These are phyloP conservation scores for Drosophila yooni DNA, from an alignment of 2,888 invertebrate species.

Conservation along the genomic window DNA sequence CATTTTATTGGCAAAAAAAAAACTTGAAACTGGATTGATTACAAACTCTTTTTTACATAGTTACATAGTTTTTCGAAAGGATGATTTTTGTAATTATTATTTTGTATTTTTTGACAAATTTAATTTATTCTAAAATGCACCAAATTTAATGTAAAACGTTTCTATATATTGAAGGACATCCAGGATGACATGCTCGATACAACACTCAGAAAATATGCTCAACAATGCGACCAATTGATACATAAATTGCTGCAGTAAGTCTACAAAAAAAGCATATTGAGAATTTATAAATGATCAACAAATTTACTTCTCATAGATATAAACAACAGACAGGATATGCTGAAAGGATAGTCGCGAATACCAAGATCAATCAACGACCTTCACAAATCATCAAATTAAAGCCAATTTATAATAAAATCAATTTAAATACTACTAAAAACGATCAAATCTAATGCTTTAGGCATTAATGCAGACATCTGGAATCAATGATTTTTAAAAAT, in stretches of 20 bases:
- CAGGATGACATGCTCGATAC: neutral
- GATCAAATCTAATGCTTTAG: slow-evolving; percentile 20
- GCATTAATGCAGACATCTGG: slow-evolving; percentile 20
- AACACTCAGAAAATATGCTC: neutral
- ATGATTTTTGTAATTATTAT: neutral
- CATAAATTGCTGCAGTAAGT: slow-evolving; percentile 1
- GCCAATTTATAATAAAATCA: neutral
- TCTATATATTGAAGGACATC: neutral
- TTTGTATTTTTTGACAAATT: neutral
- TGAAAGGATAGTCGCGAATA: neutral
- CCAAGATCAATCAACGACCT: neutral
- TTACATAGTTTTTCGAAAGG: neutral
- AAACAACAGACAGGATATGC: neutral
- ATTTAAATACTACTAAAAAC: neutral
- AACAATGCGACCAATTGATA: neutral
- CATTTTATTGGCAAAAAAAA: neutral
- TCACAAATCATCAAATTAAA: neutral
- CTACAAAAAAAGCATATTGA: neutral
- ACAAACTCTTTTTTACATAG: neutral
- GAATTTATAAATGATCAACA: neutral
- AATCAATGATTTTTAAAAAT: slow-evolving; percentile 45
- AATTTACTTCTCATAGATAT: slow-evolving; percentile 18
- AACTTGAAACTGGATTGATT: neutral
- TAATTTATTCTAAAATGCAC: neutral
- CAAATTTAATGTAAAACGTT: neutral